These are phyloP conservation scores for Phalacrocorax carbo DNA, from an alignment of 2,113 vertebrate genomes.

Conservation along the genomic window DNA sequence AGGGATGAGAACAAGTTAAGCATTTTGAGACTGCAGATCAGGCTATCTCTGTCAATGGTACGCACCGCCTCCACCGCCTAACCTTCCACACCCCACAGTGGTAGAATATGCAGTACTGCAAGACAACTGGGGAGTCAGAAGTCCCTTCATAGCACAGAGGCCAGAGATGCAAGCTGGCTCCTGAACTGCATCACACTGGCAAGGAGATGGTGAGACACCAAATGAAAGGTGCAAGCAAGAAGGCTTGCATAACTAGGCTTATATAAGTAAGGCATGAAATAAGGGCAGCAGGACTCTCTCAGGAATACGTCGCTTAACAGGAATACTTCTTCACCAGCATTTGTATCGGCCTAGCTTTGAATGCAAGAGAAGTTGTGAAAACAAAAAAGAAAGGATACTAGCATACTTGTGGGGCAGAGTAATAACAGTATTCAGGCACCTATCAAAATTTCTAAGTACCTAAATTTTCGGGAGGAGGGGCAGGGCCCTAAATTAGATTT, in stretches of 20 bases:
- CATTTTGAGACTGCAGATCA: background rate
- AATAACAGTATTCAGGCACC: background rate
- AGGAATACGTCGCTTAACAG: background rate
- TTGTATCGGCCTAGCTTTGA: background rate
- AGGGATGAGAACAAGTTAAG: background rate
- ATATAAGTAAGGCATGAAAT: background rate
- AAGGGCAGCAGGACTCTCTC: background rate
- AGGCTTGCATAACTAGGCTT: background rate
- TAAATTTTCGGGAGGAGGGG: background rate
- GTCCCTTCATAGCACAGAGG: background rate
- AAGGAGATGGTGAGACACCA: background rate
- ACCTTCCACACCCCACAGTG: background rate
- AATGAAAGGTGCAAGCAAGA: background rate
- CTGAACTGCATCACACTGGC: background rate
- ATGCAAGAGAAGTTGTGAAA: background rate
- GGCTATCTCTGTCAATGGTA: background rate
- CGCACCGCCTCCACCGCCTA: accelerated
- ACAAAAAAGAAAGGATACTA: background rate
- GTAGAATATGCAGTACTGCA: too few relatives aligned
- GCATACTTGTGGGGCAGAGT: background rate
- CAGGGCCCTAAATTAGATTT: background rate
- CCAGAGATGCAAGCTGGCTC: background rate
- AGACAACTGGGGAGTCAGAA: background rate
- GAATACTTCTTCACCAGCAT: background rate
- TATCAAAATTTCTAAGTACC: background rate